A percentile compares a stretch with the other conserved stretches of the same genome.
Conservation (phyloP, 2,888 invertebrate genomes). For the Cerceris rybyensis region DNA sequence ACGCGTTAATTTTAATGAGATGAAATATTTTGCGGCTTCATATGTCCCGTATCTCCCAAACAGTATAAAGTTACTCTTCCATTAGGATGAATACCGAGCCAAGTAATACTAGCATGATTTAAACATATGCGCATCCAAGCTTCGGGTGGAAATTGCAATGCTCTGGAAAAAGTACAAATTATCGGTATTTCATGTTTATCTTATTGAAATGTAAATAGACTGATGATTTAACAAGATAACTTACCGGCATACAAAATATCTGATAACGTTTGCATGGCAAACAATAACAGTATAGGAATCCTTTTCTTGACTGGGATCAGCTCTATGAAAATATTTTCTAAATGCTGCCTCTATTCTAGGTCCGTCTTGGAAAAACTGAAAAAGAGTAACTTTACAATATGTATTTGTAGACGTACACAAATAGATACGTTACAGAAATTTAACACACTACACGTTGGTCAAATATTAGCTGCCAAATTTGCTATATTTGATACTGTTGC, state of each 20-base stretch:
- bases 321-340: constrained; percentile 95
- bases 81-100: constrained; percentile 92
- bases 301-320: constrained; percentile 89
- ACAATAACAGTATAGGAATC: constrained; percentile 96
- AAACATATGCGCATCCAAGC: constrained; percentile 97
- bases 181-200: background rate
- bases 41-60: constrained; percentile 95
- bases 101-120: constrained; percentile 96
- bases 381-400: constrained; percentile 66
- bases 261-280: constrained; percentile 98
- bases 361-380: constrained; percentile 95
- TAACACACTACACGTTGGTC: no score
- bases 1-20: constrained; percentile 42
- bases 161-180: constrained; percentile 84
- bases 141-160: constrained; percentile 97
- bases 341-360: constrained; percentile 98
- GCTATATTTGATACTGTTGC: no score
- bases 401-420: constrained; percentile 6
- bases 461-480: no score
- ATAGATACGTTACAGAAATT: constrained; percentile 16
- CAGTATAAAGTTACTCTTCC: constrained; percentile 92
- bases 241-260: constrained; percentile 95
- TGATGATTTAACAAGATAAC: constrained; percentile 9
- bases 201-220: background rate
- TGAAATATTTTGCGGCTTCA: constrained; percentile 88